Evolutionary conservation across 2,888 invertebrate genomes (phyloP), one percentile per base, ranked within the genome.

Genomic region (Tupiocoris notatus): DNA sequence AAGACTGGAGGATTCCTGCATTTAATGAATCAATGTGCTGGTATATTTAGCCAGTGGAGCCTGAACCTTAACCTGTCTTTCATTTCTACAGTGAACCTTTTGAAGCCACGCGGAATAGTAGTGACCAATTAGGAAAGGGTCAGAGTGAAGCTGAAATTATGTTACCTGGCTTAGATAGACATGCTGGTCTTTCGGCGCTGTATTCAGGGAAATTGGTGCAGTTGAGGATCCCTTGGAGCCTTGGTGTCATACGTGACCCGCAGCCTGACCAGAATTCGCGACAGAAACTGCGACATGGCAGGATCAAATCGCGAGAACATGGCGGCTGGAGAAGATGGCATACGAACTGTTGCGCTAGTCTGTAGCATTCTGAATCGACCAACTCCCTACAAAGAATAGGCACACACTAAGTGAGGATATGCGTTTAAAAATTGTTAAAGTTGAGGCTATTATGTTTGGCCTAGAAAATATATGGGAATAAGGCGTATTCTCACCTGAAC

Each of bases 351-450:
- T 93, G 93, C 0, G 95, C 94, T 80, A 93, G 88, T 79, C 91
- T 88, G 81, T 93, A 95, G 83, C 96, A 96, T 84, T 95, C 95
- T 0, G 93, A 93, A 83, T 95, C 95, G 6, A 95, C 90, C n/a
- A 95, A 85, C 83, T 92, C 94, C 78, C 93, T 89, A 82, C n/a
- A 68, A 68, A 3, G 16, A 22, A 66, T 22, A 9, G 17, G 39
- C 9, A 57, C 25, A 54, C 9, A 9, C 9, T 39, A 21, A 22
- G n/a, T n/a, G 3, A 20, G n/a, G 25, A 18, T 54, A 6, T 16
- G 25, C 9, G 54, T 16, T 54, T 6, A 17, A 39, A 67, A 24
- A 61, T 18, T 17, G n/a, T 6, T 6, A n/a, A n/a, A n/a, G n/a
- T n/a, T n/a, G n/a, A n/a, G n/a, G n/a, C n/a, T n/a, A n/a, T n/a